A percentile compares a stretch with the other conserved stretches of the same genome.
These are phyloP conservation scores for Fregata magnificens DNA, from an alignment of 2,113 vertebrate species.

Conservation along the genomic window DNA sequence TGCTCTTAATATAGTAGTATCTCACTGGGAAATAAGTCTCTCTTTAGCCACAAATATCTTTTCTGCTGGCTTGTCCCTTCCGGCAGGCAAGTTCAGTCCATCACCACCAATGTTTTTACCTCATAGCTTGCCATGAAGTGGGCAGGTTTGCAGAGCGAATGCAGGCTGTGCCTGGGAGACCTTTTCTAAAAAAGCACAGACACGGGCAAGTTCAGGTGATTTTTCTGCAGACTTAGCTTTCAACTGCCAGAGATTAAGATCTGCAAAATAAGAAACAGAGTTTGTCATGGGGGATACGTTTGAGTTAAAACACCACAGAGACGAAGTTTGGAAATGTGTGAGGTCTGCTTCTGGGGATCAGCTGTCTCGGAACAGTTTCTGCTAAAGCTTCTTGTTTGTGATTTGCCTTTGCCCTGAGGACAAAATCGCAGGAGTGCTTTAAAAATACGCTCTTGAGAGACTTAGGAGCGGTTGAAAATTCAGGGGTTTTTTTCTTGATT, in stretches of 20 bases:
- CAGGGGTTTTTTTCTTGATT: accelerated
- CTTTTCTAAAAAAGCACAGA: not conserved
- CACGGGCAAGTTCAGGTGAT: not conserved
- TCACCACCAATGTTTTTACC: not conserved
- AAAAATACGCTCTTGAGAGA: not conserved
- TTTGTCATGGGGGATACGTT: not conserved
- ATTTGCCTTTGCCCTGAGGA: not conserved
- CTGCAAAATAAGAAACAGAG: not conserved
- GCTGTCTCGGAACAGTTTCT: not conserved
- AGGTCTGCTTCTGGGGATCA: not conserved
- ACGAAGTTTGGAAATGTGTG: not conserved
- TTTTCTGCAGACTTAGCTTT: not conserved
- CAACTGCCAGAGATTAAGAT: not conserved
- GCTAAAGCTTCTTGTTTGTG: not conserved
- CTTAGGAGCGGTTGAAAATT: not conserved
- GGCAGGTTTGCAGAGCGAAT: not conserved
- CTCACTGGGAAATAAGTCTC: not conserved
- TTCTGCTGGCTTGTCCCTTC: not conserved
- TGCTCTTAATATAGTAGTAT: not conserved
- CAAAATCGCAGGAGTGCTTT: not conserved
- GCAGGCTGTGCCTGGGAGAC: not conserved
- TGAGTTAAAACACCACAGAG: not conserved
- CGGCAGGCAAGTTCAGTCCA: not conserved
- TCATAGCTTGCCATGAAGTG: not conserved
- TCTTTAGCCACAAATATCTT: not conserved